Evolutionary conservation across 2,113 vertebrate genomes (phyloP).

Genomic region (Chrysemys picta): DNA sequence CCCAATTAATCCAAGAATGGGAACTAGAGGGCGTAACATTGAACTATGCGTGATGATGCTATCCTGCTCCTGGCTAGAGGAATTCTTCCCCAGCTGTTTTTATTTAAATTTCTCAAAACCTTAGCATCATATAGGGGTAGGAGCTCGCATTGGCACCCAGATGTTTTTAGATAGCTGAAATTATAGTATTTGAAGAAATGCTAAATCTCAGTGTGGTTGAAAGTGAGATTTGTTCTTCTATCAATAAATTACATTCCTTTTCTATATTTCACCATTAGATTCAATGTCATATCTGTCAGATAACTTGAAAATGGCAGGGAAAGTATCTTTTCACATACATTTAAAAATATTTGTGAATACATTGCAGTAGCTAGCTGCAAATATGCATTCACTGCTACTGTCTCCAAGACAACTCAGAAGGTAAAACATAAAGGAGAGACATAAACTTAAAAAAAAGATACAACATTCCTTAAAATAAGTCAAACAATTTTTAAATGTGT

Average conservation of each 20-base stretch:
- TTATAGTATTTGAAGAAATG: conserved; percentile 34
- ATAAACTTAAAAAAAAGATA: background rate
- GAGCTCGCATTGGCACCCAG: conserved; percentile 63
- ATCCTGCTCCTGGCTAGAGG: background rate
- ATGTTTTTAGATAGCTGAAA: conserved; percentile 34
- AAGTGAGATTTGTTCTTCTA: background rate
- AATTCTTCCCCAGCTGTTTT: conserved; percentile 31
- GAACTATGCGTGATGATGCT: background rate
- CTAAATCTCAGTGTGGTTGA: background rate
- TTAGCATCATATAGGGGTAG: conserved; percentile 42
- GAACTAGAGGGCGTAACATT: background rate
- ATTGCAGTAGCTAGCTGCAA: background rate
- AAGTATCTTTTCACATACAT: background rate
- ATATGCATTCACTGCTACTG: background rate
- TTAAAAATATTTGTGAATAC: conserved; percentile 1
- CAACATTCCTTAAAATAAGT: background rate
- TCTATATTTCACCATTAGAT: background rate
- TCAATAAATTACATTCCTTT: background rate
- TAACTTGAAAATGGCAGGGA: background rate
- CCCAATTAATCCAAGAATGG: background rate
- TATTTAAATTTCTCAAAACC: conserved; percentile 51
- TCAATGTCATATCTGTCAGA: background rate
- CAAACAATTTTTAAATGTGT: background rate
- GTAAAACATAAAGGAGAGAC: background rate
- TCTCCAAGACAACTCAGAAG: background rate